Conservation (phyloP, 2,888 invertebrate species). For the Leptinotarsa haldemani region DNA sequence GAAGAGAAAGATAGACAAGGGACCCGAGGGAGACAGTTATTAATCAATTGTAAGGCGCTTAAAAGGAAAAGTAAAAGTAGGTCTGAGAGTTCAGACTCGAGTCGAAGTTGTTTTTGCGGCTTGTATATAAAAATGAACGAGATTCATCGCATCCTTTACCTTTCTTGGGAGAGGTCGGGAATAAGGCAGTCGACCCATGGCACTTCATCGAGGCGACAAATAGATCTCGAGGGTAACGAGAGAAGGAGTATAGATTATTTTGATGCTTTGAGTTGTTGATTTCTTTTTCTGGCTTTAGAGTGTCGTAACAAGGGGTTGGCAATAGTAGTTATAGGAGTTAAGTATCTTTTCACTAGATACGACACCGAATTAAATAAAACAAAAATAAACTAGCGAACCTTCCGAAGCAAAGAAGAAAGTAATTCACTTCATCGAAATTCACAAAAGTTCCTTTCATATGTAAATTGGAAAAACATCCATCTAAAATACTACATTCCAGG, state of each 20-base stretch:
- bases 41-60: constrained; percentile 50
- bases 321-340: too few species aligned
- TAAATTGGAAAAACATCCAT: too few species aligned
- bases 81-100: constrained; percentile 44
- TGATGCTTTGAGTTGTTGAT: not conserved
- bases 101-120: constrained; percentile 52
- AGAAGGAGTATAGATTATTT: not conserved
- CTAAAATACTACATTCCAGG: too few species aligned
- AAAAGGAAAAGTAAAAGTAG: constrained; percentile 50
- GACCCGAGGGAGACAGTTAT: constrained; percentile 45
- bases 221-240: constrained; percentile 12
- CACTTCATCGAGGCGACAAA: constrained; percentile 7
- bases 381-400: too few species aligned
- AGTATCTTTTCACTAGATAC: too few species aligned
- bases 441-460: too few species aligned
- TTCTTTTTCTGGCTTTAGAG: not conserved
- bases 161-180: constrained; percentile 54
- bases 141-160: constrained; percentile 54
- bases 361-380: too few species aligned
- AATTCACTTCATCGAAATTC: too few species aligned
- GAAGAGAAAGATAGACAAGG: constrained; percentile 39
- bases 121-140: constrained; percentile 54
- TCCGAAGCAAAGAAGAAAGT: too few species aligned
- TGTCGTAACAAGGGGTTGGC: too few species aligned
- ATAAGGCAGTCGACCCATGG: constrained; percentile 35